These are phyloP conservation scores for Drosophila nasuta DNA, from an alignment of 1,140 invertebrate species.

Conservation along the genomic window DNA sequence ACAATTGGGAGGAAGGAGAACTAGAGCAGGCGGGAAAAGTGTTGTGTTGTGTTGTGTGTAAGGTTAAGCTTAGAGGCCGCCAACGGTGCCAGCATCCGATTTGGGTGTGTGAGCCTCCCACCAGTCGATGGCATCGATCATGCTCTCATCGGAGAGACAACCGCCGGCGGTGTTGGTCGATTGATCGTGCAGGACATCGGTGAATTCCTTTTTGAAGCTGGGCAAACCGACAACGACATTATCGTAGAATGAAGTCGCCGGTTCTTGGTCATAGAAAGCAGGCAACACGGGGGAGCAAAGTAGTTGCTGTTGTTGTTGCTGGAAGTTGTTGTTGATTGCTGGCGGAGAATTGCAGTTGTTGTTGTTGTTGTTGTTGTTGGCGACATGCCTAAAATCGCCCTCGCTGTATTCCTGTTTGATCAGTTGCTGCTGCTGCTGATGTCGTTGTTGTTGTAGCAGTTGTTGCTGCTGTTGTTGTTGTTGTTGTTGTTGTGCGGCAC, in stretches of 20 bases:
- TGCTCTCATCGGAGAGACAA: constrained; percentile 82
- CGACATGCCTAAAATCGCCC: constrained; percentile 42
- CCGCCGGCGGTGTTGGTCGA: constrained; percentile 47
- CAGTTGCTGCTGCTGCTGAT: constrained; percentile 56
- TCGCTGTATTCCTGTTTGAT: constrained; percentile 79
- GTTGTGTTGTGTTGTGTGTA: too few species aligned
- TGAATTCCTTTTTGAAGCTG: constrained; percentile 80
- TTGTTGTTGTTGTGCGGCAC: constrained; percentile 65
- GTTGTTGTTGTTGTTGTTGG: constrained; percentile 48
- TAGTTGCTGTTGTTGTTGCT: constrained; percentile 45
- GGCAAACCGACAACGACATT: constrained; percentile 64
- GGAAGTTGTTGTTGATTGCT: constrained; percentile 37
- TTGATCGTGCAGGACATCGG: constrained; percentile 79
- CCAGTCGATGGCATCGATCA: constrained; percentile 86
- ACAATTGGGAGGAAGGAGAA: constrained; percentile 15
- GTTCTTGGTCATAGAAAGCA: constrained; percentile 73
- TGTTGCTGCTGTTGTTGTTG: constrained; percentile 44
- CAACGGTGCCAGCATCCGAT: constrained; percentile 62
- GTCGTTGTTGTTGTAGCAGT: constrained; percentile 30
- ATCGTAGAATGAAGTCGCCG: constrained; percentile 68
- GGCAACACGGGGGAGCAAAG: constrained; percentile 59
- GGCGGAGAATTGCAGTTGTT: constrained; percentile 36
- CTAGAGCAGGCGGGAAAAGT: neutral
- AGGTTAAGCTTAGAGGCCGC: constrained; percentile 34
- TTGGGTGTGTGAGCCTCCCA: constrained; percentile 85